phyloP scores from a whole-genome alignment of 2,113 vertebrate genomes.

The Cinclus mexicanus region DNA sequence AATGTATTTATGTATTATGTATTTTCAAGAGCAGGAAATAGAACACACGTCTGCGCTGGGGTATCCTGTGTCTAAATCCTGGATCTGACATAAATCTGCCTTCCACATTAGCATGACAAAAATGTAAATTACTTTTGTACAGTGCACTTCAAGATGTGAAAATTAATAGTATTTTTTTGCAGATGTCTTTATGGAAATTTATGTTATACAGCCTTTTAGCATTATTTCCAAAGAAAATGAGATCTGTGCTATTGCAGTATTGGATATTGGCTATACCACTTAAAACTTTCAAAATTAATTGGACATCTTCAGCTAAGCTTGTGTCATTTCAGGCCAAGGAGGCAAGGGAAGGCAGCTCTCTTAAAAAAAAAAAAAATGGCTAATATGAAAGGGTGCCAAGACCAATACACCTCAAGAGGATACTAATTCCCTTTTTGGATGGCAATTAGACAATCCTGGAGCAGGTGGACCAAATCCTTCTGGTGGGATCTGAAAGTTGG shows the following conservation, averaged over 20 bases:
- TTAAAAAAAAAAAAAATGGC: background rate
- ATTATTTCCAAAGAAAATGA: background rate
- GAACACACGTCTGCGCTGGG: fast-evolving
- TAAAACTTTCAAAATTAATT: background rate
- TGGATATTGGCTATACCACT: background rate
- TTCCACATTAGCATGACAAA: background rate
- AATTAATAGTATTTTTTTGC: background rate
- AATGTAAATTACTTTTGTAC: background rate
- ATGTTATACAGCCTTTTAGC: background rate
- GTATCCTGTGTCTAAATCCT: background rate
- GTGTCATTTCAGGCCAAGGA: background rate
- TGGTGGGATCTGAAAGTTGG: background rate
- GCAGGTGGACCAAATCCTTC: background rate
- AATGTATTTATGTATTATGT: background rate
- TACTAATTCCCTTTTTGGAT: background rate
- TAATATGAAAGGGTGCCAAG: background rate
- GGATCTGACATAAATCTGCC: background rate
- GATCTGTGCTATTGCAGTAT: background rate
- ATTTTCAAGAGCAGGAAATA: background rate
- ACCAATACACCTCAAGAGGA: background rate
- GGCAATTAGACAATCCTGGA: background rate
- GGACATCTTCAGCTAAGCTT: background rate
- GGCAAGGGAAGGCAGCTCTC: background rate
- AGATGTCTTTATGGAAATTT: background rate
- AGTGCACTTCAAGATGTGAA: background rate